Evolutionary conservation across 2,797 vertebrate genomes (phyloP).

Genomic region (Sebastes variabilis): DNA sequence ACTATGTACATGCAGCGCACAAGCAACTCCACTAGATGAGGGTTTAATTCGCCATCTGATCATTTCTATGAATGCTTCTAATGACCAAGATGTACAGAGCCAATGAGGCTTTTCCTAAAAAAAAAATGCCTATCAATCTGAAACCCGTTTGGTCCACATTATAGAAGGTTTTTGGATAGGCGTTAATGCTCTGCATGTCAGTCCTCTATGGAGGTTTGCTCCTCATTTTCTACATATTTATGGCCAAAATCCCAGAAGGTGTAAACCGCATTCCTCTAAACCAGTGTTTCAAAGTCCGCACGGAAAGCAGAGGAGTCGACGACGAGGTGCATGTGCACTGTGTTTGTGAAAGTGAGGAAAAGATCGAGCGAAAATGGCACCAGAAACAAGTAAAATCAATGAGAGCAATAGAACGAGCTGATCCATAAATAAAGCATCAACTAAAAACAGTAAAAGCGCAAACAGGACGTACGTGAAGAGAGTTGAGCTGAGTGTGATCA

Average conservation of each 20-base stretch:
- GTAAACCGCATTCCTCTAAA: slow-evolving; percentile 23
- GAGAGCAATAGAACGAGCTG: slow-evolving; percentile 41
- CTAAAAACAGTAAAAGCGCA: slow-evolving; percentile 64
- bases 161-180: slow-evolving; percentile 47
- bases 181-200: slow-evolving; percentile 6
- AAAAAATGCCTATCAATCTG: slow-evolving; percentile 16
- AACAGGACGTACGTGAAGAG: slow-evolving; percentile 30
- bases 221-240: slow-evolving; percentile 19
- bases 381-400: slow-evolving; percentile 49
- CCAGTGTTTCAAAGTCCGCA: slow-evolving; percentile 50
- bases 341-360: slow-evolving; percentile 21
- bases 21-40: slow-evolving; percentile 23
- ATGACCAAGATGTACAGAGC: slow-evolving; percentile 14
- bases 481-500: slow-evolving; percentile 34
- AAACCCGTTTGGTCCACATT: slow-evolving; percentile 75
- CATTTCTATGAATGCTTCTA: slow-evolving; percentile 13
- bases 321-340: slow-evolving; percentile 28
- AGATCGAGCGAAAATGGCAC: slow-evolving; percentile 67
- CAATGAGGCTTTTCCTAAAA: neutral
- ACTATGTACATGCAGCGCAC: slow-evolving; percentile 33
- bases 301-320: slow-evolving; percentile 45
- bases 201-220: slow-evolving; percentile 1
- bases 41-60: slow-evolving; percentile 11
- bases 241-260: slow-evolving; percentile 34
- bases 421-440: slow-evolving; percentile 68